These are phyloP conservation scores for Cyanoramphus novaezelandiae DNA, from an alignment of 2,113 vertebrate species.

Conservation along the genomic window DNA sequence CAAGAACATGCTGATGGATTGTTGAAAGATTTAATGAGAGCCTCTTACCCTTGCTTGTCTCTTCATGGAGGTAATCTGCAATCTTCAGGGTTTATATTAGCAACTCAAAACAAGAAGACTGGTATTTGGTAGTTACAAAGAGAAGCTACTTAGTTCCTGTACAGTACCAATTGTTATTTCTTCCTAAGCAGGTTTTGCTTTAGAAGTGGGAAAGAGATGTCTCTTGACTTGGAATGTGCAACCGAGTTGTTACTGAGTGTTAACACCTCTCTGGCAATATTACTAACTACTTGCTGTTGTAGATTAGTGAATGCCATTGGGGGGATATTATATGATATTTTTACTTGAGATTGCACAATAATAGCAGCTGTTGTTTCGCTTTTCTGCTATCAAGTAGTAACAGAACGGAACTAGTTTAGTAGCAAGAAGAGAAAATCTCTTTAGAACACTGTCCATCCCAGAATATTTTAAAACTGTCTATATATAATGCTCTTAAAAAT, in stretches of 20 bases:
- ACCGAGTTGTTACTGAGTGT: not conserved
- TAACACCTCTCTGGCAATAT: not conserved
- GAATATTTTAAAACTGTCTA: not conserved
- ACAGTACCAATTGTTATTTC: not conserved
- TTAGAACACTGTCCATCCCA: not conserved
- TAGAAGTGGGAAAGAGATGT: not conserved
- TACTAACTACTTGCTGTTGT: not conserved
- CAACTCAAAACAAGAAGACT: not conserved
- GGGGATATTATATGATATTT: not conserved
- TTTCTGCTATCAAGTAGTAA: not conserved
- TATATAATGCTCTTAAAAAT: not conserved
- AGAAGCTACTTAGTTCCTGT: not conserved
- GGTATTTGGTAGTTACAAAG: not conserved
- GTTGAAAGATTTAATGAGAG: constrained; percentile 97
- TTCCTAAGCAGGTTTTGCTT: not conserved
- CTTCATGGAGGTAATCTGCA: constrained; percentile 91
- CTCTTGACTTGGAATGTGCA: not conserved
- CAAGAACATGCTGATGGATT: constrained; percentile 94
- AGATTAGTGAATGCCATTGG: not conserved
- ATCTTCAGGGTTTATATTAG: not conserved
- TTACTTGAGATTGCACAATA: not conserved
- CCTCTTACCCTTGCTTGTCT: constrained; percentile 97
- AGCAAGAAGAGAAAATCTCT: not conserved
- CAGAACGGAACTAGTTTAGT: not conserved
- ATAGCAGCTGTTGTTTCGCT: not conserved